phyloP scores from a whole-genome alignment of 2,797 vertebrate genomes.

The Sphenodon punctatus region DNA sequence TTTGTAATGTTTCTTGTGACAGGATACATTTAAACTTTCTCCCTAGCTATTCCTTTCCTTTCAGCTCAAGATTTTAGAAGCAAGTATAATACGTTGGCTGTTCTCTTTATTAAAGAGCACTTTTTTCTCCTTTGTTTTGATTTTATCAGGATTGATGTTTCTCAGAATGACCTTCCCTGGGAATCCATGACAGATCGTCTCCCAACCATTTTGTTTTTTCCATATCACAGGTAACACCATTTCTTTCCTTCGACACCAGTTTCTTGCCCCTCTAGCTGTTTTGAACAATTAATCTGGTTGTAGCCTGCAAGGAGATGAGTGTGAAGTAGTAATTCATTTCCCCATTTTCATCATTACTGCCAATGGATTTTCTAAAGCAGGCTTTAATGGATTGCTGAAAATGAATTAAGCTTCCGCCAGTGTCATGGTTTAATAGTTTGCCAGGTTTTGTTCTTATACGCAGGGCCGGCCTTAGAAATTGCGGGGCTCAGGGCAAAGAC shows the following conservation, averaged over 20 bases:
- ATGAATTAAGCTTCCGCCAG: background rate
- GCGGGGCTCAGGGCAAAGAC: too few species aligned
- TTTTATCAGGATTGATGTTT: slow-evolving; percentile 87
- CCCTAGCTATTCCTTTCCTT: background rate
- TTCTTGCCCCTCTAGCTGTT: background rate
- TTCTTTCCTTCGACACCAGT: background rate
- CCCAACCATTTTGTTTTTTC: slow-evolving; percentile 92
- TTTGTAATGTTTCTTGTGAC: background rate
- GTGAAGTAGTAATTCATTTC: background rate
- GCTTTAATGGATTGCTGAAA: background rate
- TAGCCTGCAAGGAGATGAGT: background rate
- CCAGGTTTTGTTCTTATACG: background rate
- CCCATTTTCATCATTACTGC: background rate
- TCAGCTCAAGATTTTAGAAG: accelerated
- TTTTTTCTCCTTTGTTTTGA: background rate
- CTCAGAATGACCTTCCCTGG: slow-evolving; percentile 95
- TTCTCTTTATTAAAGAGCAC: background rate
- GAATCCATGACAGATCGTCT: slow-evolving; percentile 95
- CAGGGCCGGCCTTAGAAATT: too few species aligned
- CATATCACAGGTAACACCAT: slow-evolving; percentile 84
- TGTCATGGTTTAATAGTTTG: background rate
- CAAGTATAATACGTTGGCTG: background rate
- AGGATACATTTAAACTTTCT: background rate
- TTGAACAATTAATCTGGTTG: slow-evolving; percentile 2
- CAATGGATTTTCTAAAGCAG: background rate